These are phyloP conservation scores for Catharus bicknelli DNA, from an alignment of 2,113 vertebrate genomes.

Conservation along the genomic window DNA sequence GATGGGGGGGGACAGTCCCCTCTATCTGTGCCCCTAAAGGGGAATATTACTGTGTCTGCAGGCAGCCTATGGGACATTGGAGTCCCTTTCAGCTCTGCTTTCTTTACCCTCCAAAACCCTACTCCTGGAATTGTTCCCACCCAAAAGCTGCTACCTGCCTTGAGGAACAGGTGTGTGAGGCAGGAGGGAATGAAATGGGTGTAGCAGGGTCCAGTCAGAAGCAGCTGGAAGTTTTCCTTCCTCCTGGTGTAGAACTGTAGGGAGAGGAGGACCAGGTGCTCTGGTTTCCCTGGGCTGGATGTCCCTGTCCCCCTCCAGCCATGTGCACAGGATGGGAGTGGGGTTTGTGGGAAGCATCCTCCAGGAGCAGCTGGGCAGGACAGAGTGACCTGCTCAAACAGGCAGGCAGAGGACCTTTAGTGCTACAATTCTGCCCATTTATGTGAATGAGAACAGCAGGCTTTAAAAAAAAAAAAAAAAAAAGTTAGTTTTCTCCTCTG, in stretches of 20 bases:
- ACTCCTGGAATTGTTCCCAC: not conserved
- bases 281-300: not conserved
- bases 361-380: not conserved
- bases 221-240: not conserved
- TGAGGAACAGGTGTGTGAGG: not conserved
- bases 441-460: not conserved
- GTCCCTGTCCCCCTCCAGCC: not conserved
- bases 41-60: not conserved
- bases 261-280: not conserved
- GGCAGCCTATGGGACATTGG: fast-evolving
- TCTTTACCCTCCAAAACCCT: not conserved
- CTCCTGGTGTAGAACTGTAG: not conserved
- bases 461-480: not conserved
- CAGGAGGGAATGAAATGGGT: not conserved
- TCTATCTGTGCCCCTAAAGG: not conserved
- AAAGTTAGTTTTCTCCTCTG: not conserved
- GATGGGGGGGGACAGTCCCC: not conserved
- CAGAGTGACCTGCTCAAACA: not conserved
- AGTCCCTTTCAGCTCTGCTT: not conserved
- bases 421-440: not conserved
- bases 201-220: not conserved
- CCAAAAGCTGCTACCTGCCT: not conserved
- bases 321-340: fast-evolving
- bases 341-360: not conserved
- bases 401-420: not conserved